Base-by-base conservation (phyloP, 2,113 vertebrate species). In the Zosterops pallidus region DNA sequence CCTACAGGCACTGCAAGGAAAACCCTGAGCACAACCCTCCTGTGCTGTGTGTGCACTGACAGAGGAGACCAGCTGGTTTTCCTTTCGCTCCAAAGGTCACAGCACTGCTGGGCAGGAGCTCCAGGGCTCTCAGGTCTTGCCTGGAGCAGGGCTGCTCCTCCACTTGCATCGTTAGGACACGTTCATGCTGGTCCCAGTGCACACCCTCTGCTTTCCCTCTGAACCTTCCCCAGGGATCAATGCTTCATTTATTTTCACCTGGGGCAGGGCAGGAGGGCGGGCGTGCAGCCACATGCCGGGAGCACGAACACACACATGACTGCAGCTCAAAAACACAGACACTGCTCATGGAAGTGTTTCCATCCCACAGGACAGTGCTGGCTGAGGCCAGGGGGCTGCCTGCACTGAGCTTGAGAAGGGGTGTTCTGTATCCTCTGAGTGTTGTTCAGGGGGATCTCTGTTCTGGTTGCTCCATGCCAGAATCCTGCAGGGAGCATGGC, bases 111-210 rank as follows among this genome's bases (percentile, higher is more conserved):
- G 44, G 29, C 53, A 76, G 83, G 18, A 75, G 52, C 46, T 46
- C 25, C 37, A 25, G 53, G 41, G 46, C 44, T 65, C 33, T 2
- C 2, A 39, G 49, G 33, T 64, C 46, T 16, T 4, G 35, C 37
- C 57, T 1, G 0, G 6, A n/a, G 52, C 62, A 13, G 37, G 37
- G 62, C 33, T 67, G 39, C 74, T 79, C 46, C 76, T 52, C 41
- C 63, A 44, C 33, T 21, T 4, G 5, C 79, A 55, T 6, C 0
- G 0, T 56, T 37, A 6, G 63, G 71, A 71, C 49, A 55, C 0
- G 14, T 25, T 23, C 9, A 5, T 13, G 50, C 89, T 26, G 71
- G 75, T 35, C 50, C 59, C 56, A 41, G 55, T 4, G 5, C 69
- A 41, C 70, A 21, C 82, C 65, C 87, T 62, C 75, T 25, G 52